Evolutionary conservation across 2,888 invertebrate genomes (phyloP).

Genomic region (Andrena flavipes): DNA sequence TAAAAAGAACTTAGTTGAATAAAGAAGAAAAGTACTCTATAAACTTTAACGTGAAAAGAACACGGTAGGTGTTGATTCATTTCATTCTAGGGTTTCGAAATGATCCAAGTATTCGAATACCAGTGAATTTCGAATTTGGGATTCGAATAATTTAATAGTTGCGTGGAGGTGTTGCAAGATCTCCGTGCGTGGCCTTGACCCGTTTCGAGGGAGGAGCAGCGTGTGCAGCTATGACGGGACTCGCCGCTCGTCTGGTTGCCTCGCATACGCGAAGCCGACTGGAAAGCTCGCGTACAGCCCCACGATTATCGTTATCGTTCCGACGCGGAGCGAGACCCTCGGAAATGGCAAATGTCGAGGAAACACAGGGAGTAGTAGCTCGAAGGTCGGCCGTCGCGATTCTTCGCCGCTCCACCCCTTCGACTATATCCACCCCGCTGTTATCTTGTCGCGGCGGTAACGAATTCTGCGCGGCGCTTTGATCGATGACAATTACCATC

Average conservation of each 20-base stretch:
- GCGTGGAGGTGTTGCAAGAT: conserved; percentile 24
- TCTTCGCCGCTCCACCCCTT: neutral
- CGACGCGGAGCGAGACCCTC: neutral
- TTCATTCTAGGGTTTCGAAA: neutral
- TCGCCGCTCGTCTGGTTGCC: conserved; percentile 6
- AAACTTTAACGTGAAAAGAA: no score
- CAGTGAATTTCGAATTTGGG: no score
- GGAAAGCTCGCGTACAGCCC: conserved; percentile 11
- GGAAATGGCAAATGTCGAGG: conserved; percentile 24
- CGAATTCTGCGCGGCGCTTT: neutral
- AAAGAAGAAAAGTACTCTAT: no score
- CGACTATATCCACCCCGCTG: neutral
- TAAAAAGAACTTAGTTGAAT: no score
- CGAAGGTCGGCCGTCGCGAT: conserved; percentile 13
- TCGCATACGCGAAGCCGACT: conserved; percentile 15
- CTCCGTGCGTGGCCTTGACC: conserved; percentile 61
- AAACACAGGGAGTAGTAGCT: neutral
- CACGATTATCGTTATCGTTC: conserved; percentile 41
- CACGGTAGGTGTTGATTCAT: no score
- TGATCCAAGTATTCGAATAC: no score
- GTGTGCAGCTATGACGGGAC: conserved; percentile 22
- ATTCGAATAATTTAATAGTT: neutral
- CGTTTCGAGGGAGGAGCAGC: conserved; percentile 32
- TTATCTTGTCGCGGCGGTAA: neutral
- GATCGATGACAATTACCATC: neutral